A percentile compares a stretch with the other conserved stretches of the same genome.
phyloP scores from a whole-genome alignment of 1,140 invertebrate species.

The Atta colombica region DNA sequence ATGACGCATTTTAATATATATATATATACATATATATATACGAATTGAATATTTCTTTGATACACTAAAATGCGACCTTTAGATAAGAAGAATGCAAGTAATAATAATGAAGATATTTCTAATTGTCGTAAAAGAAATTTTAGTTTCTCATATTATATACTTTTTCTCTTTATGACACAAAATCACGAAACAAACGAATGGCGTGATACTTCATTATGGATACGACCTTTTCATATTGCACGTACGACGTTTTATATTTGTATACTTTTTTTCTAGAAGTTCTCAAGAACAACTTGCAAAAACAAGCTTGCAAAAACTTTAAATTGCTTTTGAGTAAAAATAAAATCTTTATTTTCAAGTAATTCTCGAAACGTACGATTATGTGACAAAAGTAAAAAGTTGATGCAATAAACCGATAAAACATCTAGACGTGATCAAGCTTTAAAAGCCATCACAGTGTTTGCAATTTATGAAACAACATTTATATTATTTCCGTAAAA shows the following conservation, averaged over 20 bases:
- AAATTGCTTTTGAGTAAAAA: constrained; percentile 11
- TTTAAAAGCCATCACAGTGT: background rate
- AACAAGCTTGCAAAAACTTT: background rate
- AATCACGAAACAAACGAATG: background rate
- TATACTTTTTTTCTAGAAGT: constrained; percentile 13
- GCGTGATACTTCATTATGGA: constrained; percentile 16
- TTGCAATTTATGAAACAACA: background rate
- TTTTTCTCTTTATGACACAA: background rate
- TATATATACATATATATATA: background rate
- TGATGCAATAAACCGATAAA: background rate
- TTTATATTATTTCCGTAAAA: background rate
- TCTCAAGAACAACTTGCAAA: background rate
- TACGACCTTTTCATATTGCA: background rate
- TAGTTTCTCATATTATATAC: background rate
- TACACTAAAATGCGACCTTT: background rate
- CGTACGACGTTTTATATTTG: background rate
- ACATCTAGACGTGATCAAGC: background rate
- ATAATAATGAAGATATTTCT: background rate
- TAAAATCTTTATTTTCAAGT: background rate
- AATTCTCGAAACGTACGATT: background rate
- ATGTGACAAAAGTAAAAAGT: background rate
- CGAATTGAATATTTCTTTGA: background rate
- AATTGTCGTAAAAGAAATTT: constrained; percentile 7
- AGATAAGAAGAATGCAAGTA: background rate
- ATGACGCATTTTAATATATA: background rate